Base-by-base conservation (phyloP, 2,797 vertebrate genomes). In the Lemur catta region DNA sequence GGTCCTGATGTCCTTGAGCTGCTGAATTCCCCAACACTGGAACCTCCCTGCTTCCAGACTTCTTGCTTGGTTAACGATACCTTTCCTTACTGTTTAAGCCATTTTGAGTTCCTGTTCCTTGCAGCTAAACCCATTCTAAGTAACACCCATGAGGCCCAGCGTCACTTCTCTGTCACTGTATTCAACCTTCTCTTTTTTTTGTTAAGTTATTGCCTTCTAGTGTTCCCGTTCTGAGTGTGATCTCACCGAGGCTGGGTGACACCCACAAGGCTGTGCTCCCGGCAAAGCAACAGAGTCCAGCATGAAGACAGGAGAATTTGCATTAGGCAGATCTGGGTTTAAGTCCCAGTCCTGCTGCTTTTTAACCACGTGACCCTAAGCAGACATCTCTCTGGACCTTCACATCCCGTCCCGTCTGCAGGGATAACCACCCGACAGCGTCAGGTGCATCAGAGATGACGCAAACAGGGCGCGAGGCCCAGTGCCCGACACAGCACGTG, bases 401-500 rank as follows among this genome's bases (percentile, higher is more conserved):
- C 50, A 15, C 2, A 22, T 71, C n/a, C 38, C 72, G 28, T 71
- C n/a, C 38, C 72, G 69, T 41, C 61, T 41, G 22, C 93, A 84
- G 38, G 26, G n/a, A 55, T 48, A 63, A 74, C 65, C n/a, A 8
- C 33, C 46, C 38, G 4, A 14, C 2, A 5, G 78, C 57, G n/a
- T 1, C 2, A 1, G 79, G 33, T 6, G 76, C 80, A n/a, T 11
- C 2, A 2, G 41, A 84, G 38, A 61, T 13, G 50, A 48, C 22
- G 41, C 52, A 20, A 52, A 48, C 50, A 50, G 50, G 61, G 41
- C 6, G 0, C 1, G 9, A 33, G 26, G 50, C 59, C 7, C 14
- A 0, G 48, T n/a, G 59, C 28, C 61, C 38, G 8, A 26, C 12
- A 15, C 28, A 43, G 52, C 0, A 4, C 30, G 0, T 17, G 52